Conservation (phyloP, 2,888 invertebrate genomes). For the Pardosa pseudoannulata region DNA sequence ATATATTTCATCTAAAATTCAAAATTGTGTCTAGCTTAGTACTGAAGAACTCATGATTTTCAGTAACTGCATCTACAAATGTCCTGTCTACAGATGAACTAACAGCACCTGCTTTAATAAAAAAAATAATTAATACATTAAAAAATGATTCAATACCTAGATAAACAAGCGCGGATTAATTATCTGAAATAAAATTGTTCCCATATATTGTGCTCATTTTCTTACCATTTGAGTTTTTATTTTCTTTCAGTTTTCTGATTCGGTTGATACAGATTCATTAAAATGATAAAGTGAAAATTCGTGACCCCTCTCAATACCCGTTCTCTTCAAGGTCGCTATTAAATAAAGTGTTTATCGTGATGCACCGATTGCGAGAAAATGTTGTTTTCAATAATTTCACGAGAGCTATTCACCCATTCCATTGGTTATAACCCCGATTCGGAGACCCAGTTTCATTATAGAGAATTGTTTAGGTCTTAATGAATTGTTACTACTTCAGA, state of each 20-base stretch:
- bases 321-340: background rate
- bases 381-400: background rate
- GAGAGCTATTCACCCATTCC: background rate
- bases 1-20: too few species aligned
- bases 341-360: background rate
- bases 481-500: background rate
- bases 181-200: too few species aligned
- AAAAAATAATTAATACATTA: too few species aligned
- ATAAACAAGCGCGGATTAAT: too few species aligned
- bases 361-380: background rate
- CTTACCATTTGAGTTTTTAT: too few species aligned
- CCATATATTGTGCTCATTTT: too few species aligned
- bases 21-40: too few species aligned
- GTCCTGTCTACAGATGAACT: too few species aligned
- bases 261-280: background rate
- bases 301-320: background rate
- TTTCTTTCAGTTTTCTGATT: background rate
- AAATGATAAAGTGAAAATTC: background rate
- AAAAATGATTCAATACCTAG: too few species aligned
- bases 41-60: too few species aligned
- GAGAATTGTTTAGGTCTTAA: background rate
- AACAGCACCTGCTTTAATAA: too few species aligned
- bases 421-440: background rate
- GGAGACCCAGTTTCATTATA: background rate
- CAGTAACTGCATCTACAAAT: too few species aligned